phyloP scores from a whole-genome alignment of 2,113 vertebrate species.

The Natator depressus region DNA sequence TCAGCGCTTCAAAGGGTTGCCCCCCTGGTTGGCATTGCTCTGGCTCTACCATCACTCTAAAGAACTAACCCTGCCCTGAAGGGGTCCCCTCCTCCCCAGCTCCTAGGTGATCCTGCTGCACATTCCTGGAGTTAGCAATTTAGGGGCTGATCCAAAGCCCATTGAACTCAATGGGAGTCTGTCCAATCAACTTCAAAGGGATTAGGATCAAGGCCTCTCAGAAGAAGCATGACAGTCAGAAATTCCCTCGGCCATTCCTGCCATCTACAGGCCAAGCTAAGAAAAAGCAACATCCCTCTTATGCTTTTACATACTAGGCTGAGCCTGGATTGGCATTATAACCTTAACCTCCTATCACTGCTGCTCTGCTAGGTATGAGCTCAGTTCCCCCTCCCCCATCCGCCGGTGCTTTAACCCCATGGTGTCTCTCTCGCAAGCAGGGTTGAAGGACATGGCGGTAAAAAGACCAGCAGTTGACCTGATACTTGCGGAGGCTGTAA shows the following conservation, averaged over 20 bases:
- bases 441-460: neutral
- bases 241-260: neutral
- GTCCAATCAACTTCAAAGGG: neutral
- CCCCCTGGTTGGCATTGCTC: neutral
- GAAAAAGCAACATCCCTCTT: neutral
- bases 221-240: no score
- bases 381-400: neutral
- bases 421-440: neutral
- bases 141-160: neutral
- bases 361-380: neutral
- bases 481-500: neutral
- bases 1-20: neutral
- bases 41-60: neutral
- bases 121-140: neutral
- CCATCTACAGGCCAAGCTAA: slow-evolving; percentile 14
- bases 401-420: neutral
- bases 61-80: neutral
- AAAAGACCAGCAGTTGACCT: neutral
- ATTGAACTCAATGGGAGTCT: neutral
- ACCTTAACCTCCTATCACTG: neutral
- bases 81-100: no score
- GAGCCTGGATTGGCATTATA: neutral
- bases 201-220: neutral
- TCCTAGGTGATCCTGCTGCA: neutral
- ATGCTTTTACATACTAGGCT: neutral